Base-by-base conservation (phyloP, 2,888 invertebrate genomes). In the Cerceris rybyensis region DNA sequence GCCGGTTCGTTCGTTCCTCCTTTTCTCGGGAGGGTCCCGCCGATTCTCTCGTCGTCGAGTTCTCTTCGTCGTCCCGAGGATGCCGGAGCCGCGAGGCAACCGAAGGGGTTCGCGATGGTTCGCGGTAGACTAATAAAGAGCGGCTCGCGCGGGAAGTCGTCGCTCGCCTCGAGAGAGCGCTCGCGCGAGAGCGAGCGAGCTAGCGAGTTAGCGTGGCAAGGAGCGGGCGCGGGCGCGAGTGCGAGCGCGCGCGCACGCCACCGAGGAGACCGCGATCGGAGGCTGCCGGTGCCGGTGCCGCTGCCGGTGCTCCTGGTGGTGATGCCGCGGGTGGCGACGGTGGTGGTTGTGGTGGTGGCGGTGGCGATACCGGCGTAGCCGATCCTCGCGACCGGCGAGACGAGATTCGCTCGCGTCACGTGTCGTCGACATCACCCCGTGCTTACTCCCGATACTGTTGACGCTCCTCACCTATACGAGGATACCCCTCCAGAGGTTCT, bases 81-180 rank as follows among this genome's bases (percentile, higher is more conserved):
- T 58, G 66, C 66, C 57, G 83, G 80, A 82, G 83, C 83, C 81
- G 85, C 84, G 82, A 83, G 78, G 79, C 86, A 84, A 82, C 86
- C 89, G 88, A 79, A 82, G 89, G 90, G 90, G 89, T 90, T 90
- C 90, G 88, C 91, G 91, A 90, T 90, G 90, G 90, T 89, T 88
- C 90, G 90, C 90, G 90, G 89, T 89, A 89, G 91, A 91, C 91
- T 91, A 91, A 91, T 91, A 91, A 91, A 91, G 91, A 90, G 90
- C 86, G 88, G 89, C 89, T 88, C 87, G 90, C 90, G 90, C 89
- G 90, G 90, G 87, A 90, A 90, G 88, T 87, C 87, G 88, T 86
- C 87, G 88, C 81, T 75, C 72, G 81, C 71, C 78, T 72, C 74
- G 83, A 76, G 83, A 76, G 80, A 74, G 80, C 68, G 80, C 76